Base-by-base conservation (phyloP, 2,797 vertebrate genomes). In the Spondyliosoma cantharus region DNA sequence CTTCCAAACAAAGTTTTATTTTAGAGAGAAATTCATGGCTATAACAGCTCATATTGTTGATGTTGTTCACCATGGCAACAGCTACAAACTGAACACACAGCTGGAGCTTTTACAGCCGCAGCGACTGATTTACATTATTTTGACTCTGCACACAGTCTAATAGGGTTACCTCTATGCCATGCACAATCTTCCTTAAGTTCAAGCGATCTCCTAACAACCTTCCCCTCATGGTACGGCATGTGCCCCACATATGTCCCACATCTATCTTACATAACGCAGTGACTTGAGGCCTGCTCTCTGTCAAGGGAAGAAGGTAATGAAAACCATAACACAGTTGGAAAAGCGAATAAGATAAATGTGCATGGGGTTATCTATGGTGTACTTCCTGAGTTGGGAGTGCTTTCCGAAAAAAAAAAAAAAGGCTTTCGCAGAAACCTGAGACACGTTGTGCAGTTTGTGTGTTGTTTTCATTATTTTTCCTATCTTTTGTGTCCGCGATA, bases 281-380 rank as follows among this genome's bases (percentile, higher is more conserved):
- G 78, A 83, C 79, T 69, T 65, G 17, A 82, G 75, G 78, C 72
- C 89, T 82, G 79, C 82, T 82, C 67, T 78, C 78, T 81, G 17
- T 86, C 78, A 46, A 69, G 70, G 60, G 69, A 56, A 68, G 65
- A 74, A 68, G 53, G 84, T 76, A 88, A 86, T 89, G 83, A 90
- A 91, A 91, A 86, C 81, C 85, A 85, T 71, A 66, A 72, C 49
- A 32, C 71, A 74, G 76, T 69, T 75, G 66, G 64, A 68, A 53
- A 58, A 48, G 24, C 8, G 80, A 83, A 84, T 88, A 82, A 79
- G 88, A 91, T 83, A 32, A 80, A 82, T 46, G 37, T 27, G 61
- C 7, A 25, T 45, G 70, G 59, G 81, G 74, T 86, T 84, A 78
- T 67, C 83, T 48, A 69, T 14, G 43, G 37, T 63, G 81, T 83